These are phyloP conservation scores for Ceraclea dissimilis DNA, from an alignment of 2,888 invertebrate species.

Conservation along the genomic window DNA sequence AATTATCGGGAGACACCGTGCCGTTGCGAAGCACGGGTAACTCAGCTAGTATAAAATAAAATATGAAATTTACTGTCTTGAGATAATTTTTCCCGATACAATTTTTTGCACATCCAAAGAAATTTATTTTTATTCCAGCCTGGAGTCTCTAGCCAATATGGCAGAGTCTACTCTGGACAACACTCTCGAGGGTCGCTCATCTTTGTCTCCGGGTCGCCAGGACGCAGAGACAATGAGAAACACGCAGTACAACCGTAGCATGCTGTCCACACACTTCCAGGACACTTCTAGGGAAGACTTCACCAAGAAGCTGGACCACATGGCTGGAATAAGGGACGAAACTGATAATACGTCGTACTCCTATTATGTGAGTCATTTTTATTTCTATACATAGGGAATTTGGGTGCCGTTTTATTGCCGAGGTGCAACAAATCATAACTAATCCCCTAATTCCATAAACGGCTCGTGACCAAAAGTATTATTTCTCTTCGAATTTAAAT, in stretches of 20 bases:
- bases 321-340: constrained; percentile 32
- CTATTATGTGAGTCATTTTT: constrained; percentile 17
- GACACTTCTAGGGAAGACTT: constrained; percentile 35
- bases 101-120: no score
- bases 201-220: constrained; percentile 33
- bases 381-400: no score
- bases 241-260: constrained; percentile 55
- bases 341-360: constrained; percentile 11
- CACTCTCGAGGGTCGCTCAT: constrained; percentile 37
- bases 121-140: constrained; percentile 38
- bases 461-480: no score
- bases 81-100: no score
- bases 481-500: no score
- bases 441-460: no score
- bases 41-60: no score
- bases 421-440: no score
- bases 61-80: no score
- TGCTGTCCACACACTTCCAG: constrained; percentile 45
- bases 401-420: no score
- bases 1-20: no score
- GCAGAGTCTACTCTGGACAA: constrained; percentile 53
- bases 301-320: constrained; percentile 41
- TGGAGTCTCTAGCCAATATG: constrained; percentile 62
- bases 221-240: constrained; percentile 56
- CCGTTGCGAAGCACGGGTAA: no score